phyloP scores from a whole-genome alignment of 2,113 vertebrate genomes.

The Callorhinus ursinus region DNA sequence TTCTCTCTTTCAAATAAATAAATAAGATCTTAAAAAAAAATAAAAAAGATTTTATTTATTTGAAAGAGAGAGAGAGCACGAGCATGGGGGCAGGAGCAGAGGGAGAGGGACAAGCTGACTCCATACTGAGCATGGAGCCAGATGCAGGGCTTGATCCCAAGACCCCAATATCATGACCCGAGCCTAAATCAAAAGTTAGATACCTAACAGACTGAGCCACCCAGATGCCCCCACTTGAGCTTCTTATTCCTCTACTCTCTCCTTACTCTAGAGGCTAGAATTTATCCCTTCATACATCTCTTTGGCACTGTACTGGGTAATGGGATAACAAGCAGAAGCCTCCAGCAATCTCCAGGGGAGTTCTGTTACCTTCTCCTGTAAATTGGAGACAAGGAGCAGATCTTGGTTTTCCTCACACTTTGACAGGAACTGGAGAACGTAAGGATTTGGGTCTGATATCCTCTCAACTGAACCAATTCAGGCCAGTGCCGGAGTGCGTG shows the following conservation, averaged over 20 bases:
- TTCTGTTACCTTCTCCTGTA: background rate
- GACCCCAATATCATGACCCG: background rate
- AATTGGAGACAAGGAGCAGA: background rate
- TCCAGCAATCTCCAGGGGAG: background rate
- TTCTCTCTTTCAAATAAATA: too few relatives aligned
- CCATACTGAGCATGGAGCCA: background rate
- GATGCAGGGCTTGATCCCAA: background rate
- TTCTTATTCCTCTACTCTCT: background rate
- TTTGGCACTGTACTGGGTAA: background rate
- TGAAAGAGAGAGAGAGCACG: too few relatives aligned
- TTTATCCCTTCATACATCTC: background rate
- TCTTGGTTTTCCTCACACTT: background rate
- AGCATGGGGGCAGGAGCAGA: too few relatives aligned
- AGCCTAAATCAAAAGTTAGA: background rate
- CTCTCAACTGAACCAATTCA: background rate
- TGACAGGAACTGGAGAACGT: conserved; percentile 6
- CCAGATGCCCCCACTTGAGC: background rate
- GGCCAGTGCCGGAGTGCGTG: background rate
- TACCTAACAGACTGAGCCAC: background rate
- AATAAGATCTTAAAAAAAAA: too few relatives aligned
- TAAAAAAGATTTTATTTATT: too few relatives aligned
- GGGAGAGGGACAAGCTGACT: too few relatives aligned
- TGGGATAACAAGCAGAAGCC: background rate
- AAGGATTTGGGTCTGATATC: background rate
- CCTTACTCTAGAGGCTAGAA: background rate